These are phyloP conservation scores for Dugesia japonica DNA, from an alignment of 2,888 invertebrate genomes.

Conservation along the genomic window DNA sequence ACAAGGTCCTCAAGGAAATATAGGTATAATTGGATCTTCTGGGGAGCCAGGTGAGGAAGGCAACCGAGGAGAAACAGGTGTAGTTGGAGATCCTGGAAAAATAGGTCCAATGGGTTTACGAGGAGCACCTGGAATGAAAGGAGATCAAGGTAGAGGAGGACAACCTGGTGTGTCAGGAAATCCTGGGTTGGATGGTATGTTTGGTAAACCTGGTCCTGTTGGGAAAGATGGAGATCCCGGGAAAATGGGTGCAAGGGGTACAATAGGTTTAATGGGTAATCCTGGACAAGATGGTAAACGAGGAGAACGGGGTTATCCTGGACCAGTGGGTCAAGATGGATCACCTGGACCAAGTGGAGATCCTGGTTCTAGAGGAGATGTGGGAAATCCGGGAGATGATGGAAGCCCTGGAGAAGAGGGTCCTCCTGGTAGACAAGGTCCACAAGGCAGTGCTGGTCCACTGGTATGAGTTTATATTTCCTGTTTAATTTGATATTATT, in stretches of 20 bases:
- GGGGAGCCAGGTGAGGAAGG: slow-evolving; percentile 30
- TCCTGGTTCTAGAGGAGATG: slow-evolving; percentile 23
- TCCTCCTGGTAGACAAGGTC: neutral
- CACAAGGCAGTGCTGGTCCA: neutral
- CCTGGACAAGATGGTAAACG: neutral
- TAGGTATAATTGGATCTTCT: slow-evolving; percentile 11
- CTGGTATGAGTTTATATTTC: no score
- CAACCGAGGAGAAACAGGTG: slow-evolving; percentile 24
- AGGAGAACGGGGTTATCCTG: slow-evolving; percentile 6
- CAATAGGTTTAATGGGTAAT: slow-evolving; percentile 9
- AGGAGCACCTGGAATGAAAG: slow-evolving; percentile 8
- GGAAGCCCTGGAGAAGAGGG: slow-evolving; percentile 21
- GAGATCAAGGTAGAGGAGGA: neutral
- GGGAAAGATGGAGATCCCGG: slow-evolving; percentile 28
- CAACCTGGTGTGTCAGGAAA: slow-evolving; percentile 10
- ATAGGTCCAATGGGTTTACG: slow-evolving; percentile 7
- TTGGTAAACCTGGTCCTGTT: slow-evolving; percentile 21
- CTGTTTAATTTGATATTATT: no score
- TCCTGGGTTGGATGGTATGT: neutral
- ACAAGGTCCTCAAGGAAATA: neutral
- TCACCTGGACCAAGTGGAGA: slow-evolving; percentile 1
- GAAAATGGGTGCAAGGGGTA: slow-evolving; percentile 30
- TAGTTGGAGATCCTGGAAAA: neutral
- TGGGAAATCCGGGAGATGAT: slow-evolving; percentile 24
- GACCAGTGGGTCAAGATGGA: neutral